These are phyloP conservation scores for Pangasius mekongensis DNA, from an alignment of 2,797 vertebrate species.

Conservation along the genomic window DNA sequence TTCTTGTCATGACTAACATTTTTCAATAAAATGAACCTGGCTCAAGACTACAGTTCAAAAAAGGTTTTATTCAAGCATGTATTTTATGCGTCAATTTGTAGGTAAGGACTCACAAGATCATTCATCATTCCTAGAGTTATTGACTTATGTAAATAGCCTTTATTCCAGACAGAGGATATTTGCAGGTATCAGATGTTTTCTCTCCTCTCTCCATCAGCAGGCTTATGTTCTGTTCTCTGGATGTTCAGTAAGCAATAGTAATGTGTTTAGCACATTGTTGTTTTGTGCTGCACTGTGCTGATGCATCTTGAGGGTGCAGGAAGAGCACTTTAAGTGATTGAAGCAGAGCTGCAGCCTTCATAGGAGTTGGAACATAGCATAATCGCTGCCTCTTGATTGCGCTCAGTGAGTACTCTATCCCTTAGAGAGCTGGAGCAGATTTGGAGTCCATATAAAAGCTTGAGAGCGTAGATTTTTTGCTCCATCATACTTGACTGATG, in stretches of 20 bases:
- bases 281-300: background rate
- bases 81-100: background rate
- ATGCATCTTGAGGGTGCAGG: background rate
- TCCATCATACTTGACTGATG: background rate
- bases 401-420: background rate
- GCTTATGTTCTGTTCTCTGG: background rate
- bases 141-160: background rate
- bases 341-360: background rate
- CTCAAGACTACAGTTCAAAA: background rate
- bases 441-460: background rate
- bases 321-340: slow-evolving; percentile 22
- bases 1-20: background rate
- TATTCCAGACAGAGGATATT: background rate
- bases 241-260: background rate
- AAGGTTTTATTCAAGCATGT: background rate
- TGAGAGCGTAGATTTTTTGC: background rate
- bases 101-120: background rate
- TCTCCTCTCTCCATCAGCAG: background rate
- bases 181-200: background rate
- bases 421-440: background rate
- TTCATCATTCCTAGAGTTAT: background rate
- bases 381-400: slow-evolving; percentile 10
- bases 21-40: background rate
- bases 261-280: background rate
- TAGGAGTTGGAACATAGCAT: background rate